Evolutionary conservation across 2,113 vertebrate genomes (phyloP), one percentile per base, ranked within the genome.

Genomic region (Dipodomys spectabilis): DNA sequence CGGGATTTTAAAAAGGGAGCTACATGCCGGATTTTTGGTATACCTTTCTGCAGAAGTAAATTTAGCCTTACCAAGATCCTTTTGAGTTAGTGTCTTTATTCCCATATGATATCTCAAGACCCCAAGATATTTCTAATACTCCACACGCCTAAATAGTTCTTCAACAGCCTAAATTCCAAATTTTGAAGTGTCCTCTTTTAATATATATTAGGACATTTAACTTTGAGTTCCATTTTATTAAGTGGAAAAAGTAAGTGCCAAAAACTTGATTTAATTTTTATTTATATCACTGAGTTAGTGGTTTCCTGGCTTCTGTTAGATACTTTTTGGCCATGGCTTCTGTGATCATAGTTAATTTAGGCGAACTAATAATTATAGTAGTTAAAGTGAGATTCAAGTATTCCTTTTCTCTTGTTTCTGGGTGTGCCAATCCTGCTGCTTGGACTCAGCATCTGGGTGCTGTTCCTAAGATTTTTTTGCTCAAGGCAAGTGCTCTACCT

Each of bases 181-280:
- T 13, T 82, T 73, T 53, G 28, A 57, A 79, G 62, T 77, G 13
- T 78, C 64, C 8, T 45, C 13, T 62, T 94, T 92, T 90, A 75
- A 80, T 90, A 75, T 84, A 75, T 7, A 60, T 28, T 86, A 30
- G 6, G 10, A 7, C 60, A 53, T 72, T 32, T 88, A 80, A 62
- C 44, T 73, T 82, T 4, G 39, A 13, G 53, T 92, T 5, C 22
- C 32, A 16, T 77, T 77, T 95, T 83, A 32, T 49, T 28, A 72
- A 81, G 74, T n/a, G n/a, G n/a, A n/a, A n/a, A n/a, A n/a, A n/a
- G n/a, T 74, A 86, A 39, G 11, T 57, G 44, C 28, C 78, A 87
- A 81, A 62, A 19, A 35, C 19, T 84, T 79, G 30, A 73, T 62
- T 92, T 90, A 77, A 67, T 88, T 68, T 71, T 82, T 53, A 85